Base-by-base conservation (phyloP, 2,888 invertebrate genomes). In the Cordylochernes scorpioides region DNA sequence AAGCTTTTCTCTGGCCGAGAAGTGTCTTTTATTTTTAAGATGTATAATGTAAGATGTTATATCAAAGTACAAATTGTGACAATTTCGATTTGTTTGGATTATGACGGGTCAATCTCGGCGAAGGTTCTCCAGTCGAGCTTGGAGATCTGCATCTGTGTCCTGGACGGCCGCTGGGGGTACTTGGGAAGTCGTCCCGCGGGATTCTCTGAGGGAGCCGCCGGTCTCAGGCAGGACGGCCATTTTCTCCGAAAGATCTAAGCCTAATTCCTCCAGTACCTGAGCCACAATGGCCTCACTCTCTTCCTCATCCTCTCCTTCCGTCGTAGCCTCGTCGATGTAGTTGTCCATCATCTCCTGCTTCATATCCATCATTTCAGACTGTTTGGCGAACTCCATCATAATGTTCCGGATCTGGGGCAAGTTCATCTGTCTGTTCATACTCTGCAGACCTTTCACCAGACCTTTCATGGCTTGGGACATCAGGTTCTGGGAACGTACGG, bases 281-380 rank as follows among this genome's bases (percentile, higher is more conserved):
- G 72, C 65, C 17, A 94, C 88, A 44, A 91, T 71, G 28, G 78
- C 78, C 57, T 91, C 84, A 49, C 84, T 78, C 59, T 97, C 94
- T 49, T 91, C 88, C 51, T 91, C 88, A 51, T 99, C 97, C 25
- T 71, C 88, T 49, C 88, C 94, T 40, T 78, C 94, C 45, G 82
- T 94, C 74, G 99, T 86, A 1, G 94, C 97, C 59, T 97, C 97
- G 54, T 97, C 97, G 49, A 99, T 94, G 27, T 86, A 91, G 55
- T 97, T 97, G 51, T 82, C 88, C 71, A 97, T 97, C 67, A 99
- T 84, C 58, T 99, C 97, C 54, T 99, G 94, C 52, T 97, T 97
- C 94, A 99, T 99, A 51, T 99, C 94, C 97, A 99, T 99, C 31
- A 99, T 88, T 58, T 97, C 94, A 0, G 86, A 82, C 53, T 97